A percentile compares a stretch with the other conserved stretches of the same genome.
Evolutionary conservation across 2,888 invertebrate genomes (phyloP).

Genomic region (Azorinus chamasolen): DNA sequence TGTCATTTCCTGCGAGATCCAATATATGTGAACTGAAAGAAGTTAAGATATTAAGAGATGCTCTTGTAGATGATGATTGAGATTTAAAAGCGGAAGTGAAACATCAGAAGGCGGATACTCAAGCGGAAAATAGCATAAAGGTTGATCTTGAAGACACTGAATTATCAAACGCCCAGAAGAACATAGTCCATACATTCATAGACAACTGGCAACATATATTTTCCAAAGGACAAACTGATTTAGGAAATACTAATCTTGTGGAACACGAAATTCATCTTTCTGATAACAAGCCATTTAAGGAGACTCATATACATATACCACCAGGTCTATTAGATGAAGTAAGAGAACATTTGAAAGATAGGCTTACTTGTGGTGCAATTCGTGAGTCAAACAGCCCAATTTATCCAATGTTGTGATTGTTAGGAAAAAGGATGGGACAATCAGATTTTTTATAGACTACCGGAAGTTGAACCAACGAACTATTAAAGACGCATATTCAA

Average conservation of each 20-base stretch:
- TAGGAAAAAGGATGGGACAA: slow-evolving; percentile 30
- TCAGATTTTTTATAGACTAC: slow-evolving; percentile 27
- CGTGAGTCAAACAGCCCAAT: slow-evolving; percentile 27
- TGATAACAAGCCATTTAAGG: slow-evolving; percentile 28
- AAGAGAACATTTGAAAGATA: slow-evolving; percentile 34
- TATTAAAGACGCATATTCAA: slow-evolving; percentile 24
- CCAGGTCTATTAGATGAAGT: slow-evolving; percentile 30
- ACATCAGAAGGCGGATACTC: neutral
- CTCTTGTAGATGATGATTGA: neutral
- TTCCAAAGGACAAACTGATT: slow-evolving; percentile 18
- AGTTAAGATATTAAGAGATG: slow-evolving; percentile 22
- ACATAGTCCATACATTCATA: slow-evolving; percentile 2
- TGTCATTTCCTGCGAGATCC: slow-evolving; percentile 18
- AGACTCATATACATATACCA: slow-evolving; percentile 17
- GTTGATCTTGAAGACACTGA: slow-evolving; percentile 10
- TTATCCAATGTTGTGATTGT: slow-evolving; percentile 34
- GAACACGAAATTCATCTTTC: slow-evolving; percentile 23
- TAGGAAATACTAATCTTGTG: slow-evolving; percentile 19
- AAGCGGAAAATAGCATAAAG: neutral
- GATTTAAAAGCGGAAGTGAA: neutral
- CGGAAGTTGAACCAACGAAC: slow-evolving; percentile 30
- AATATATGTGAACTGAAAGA: slow-evolving; percentile 23
- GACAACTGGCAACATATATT: slow-evolving; percentile 24
- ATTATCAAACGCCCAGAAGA: slow-evolving; percentile 6
- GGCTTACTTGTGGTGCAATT: slow-evolving; percentile 26